Evolutionary conservation across 2,797 vertebrate species (phyloP), one percentile per base, ranked within the genome.

Genomic region (Neomorphus geoffroyi): DNA sequence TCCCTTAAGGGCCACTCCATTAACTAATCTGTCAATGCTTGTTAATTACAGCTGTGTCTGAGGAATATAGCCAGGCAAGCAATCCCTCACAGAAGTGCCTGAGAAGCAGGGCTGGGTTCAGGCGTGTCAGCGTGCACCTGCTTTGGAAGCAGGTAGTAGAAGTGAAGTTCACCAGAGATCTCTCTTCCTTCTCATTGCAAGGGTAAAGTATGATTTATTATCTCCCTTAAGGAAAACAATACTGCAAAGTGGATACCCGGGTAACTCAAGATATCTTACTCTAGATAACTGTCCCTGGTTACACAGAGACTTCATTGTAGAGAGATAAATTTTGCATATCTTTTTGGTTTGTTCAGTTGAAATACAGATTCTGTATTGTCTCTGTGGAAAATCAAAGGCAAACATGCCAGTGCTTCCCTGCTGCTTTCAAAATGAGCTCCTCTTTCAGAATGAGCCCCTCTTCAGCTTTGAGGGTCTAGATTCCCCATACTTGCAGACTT

Each of bases 71-170:
- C 18, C 27, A 65, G 35, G 26, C 32, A 67, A 66, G 56, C 11
- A 45, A 83, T 14, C 9, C 1, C 6, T 33, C 4, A 4, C 14
- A 35, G 8, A 48, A 81, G 11, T 15, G 3, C 7, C 7, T 41
- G 51, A 64, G 45, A 56, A 75, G 10, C 9, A 39, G 32, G 5
- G 4, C 1, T 71, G 28, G 12, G 8, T 22, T 62, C 33, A 35
- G 19, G 2, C 48, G 1, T 13, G 9, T 33, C 4, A 8, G 1
- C 0, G 6, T 6, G 18, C 8, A 2, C 2, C 3, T 39, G 4
- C 15, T 84, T 87, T 41, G 5, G 66, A 71, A 64, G 33, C 1
- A 27, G 45, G 22, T 7, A 8, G 18, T 37, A 13, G 37, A 53
- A 35, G 21, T 8, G 11, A 35, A 53, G 18, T 28, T 92, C 6